Conservation (phyloP, 2,888 invertebrate genomes). For the Agonopterix heracliana region DNA sequence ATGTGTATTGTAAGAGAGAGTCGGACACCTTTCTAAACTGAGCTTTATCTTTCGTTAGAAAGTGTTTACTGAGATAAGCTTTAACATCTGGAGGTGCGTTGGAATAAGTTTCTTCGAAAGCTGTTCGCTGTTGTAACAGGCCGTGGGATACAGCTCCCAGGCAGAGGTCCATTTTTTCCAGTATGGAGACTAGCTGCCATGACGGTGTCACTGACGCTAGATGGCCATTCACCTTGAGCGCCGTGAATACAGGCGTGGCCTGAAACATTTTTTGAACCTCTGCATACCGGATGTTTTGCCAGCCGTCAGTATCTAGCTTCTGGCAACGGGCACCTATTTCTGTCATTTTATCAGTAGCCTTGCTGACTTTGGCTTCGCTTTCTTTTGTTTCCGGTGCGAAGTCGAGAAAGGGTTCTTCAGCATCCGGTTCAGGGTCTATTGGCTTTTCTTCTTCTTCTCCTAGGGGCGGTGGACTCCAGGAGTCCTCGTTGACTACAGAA, state of each 20-base stretch:
- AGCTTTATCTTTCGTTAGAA: background rate
- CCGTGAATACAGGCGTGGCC: constrained; percentile 3
- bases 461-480: background rate
- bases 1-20: too few relatives aligned
- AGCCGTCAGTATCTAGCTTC: background rate
- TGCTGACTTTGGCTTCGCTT: background rate
- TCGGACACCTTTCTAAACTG: constrained; percentile 9
- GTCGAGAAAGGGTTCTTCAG: background rate
- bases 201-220: constrained; percentile 3
- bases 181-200: background rate
- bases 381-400: background rate
- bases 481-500: background rate
- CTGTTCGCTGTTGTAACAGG: background rate
- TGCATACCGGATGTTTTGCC: constrained; percentile 5
- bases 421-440: background rate
- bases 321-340: background rate
- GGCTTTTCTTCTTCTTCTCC: background rate
- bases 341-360: too few relatives aligned
- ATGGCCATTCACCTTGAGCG: constrained; percentile 4
- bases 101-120: background rate
- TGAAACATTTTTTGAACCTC: constrained; percentile 6
- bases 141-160: constrained; percentile 4
- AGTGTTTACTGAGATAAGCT: background rate
- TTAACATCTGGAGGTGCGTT: background rate
- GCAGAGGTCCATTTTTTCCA: constrained; percentile 2